Conservation (phyloP, 2,113 vertebrate genomes). For the Sterrhoptilus dennistouni region DNA sequence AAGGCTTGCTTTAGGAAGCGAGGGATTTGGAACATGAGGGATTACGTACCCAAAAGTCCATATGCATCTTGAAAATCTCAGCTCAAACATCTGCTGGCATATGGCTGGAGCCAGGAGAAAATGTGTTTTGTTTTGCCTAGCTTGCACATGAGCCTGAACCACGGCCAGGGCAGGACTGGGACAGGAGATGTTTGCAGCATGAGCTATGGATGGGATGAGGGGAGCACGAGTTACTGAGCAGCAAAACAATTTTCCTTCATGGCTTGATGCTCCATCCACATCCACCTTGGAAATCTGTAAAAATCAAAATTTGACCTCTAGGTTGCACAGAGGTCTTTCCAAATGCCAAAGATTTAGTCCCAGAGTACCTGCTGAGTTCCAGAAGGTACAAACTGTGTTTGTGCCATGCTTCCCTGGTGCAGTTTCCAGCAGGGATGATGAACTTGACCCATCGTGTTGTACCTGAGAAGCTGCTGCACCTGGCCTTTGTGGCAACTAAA, state of each 20-base stretch:
- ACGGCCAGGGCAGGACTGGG: neutral
- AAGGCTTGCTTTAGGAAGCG: neutral
- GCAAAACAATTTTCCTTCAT: neutral
- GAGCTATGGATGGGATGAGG: neutral
- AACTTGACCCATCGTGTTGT: neutral
- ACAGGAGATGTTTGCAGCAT: neutral
- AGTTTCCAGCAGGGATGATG: neutral
- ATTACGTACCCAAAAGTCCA: neutral
- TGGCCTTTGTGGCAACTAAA: fast-evolving
- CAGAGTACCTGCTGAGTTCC: neutral
- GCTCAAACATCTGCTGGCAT: slow-evolving; percentile 26
- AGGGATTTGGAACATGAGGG: slow-evolving; percentile 1
- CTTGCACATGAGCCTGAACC: neutral
- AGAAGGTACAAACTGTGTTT: neutral
- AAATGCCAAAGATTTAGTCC: neutral
- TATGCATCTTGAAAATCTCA: slow-evolving; percentile 43
- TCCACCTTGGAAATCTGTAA: neutral
- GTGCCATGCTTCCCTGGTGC: neutral
- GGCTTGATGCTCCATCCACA: neutral
- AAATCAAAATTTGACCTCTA: neutral
- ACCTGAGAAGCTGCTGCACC: neutral
- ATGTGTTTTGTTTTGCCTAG: slow-evolving; percentile 11
- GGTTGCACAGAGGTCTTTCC: neutral
- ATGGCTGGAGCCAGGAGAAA: neutral
- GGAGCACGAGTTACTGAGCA: neutral